Conservation (phyloP, 2,113 vertebrate genomes). For the Taxidea taxus region DNA sequence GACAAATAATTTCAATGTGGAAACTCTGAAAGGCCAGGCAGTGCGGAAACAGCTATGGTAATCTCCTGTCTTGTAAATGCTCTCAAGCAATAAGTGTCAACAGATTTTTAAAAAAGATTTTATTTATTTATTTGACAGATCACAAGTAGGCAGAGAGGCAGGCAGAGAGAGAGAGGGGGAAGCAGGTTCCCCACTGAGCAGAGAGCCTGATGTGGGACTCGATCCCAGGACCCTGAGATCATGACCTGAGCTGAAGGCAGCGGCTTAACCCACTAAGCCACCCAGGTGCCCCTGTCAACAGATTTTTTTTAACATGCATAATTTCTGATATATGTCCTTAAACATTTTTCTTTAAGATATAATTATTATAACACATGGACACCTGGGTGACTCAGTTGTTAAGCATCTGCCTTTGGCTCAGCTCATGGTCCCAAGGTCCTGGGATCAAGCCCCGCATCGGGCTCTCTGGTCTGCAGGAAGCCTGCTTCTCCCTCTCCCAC, state of each 20-base stretch:
- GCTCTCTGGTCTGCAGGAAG: too few species aligned
- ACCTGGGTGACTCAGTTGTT: neutral
- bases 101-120: too few species aligned
- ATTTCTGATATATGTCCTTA: neutral
- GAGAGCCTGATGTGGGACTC: too few species aligned
- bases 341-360: neutral
- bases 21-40: slow-evolving; percentile 96
- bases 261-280: too few species aligned
- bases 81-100: neutral
- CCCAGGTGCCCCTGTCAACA: too few species aligned
- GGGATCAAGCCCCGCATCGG: neutral
- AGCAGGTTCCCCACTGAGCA: too few species aligned
- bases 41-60: slow-evolving; percentile 97
- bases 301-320: neutral
- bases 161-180: too few species aligned
- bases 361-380: neutral
- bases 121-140: too few species aligned
- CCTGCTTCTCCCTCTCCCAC: too few species aligned
- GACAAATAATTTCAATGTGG: slow-evolving; percentile 99
- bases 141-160: too few species aligned
- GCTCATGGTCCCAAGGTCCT: neutral
- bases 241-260: too few species aligned
- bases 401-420: neutral
- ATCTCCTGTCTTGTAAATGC: neutral
- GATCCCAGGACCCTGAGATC: too few species aligned